Conservation (phyloP, 2,888 invertebrate species). For the Orthosia gothica region DNA sequence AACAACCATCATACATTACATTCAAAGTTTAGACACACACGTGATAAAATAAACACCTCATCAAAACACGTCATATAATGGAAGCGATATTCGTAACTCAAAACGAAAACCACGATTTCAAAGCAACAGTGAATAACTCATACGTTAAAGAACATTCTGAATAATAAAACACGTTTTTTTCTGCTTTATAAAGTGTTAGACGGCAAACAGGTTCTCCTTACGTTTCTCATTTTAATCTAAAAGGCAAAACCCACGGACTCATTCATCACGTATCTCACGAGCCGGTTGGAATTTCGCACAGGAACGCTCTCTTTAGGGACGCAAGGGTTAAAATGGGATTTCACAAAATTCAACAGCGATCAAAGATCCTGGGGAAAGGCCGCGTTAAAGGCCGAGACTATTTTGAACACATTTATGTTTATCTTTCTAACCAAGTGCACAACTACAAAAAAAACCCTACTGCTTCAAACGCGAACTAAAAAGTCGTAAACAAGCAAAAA, state of each 20-base stretch:
- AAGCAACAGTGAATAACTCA: conserved; percentile 52
- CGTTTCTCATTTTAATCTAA: conserved; percentile 72
- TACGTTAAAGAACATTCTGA: conserved; percentile 56
- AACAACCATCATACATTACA: conserved; percentile 49
- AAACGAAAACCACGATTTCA: conserved; percentile 23
- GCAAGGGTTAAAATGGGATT: conserved; percentile 64
- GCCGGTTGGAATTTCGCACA: conserved; percentile 66
- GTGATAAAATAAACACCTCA: conserved; percentile 48
- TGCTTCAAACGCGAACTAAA: too few species aligned
- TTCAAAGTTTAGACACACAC: conserved; percentile 52
- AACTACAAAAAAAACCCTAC: too few species aligned
- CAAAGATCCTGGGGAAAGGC: conserved; percentile 56
- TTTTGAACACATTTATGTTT: conserved; percentile 57
- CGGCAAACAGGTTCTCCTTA: conserved; percentile 60
- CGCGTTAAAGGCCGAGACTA: conserved; percentile 42
- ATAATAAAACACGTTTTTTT: conserved; percentile 65
- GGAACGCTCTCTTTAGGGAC: conserved; percentile 60
- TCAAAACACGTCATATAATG: conserved; percentile 22
- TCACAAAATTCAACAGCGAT: conserved; percentile 63
- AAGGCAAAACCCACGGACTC: conserved; percentile 67
- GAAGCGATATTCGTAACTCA: conserved; percentile 14
- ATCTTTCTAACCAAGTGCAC: conserved; percentile 60
- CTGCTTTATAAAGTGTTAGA: conserved; percentile 70
- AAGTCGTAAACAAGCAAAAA: too few species aligned
- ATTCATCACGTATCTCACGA: conserved; percentile 71